Evolutionary conservation across 37 sponge, comb jelly and placozoan species (phyloP).

Genomic region (Chondrilla cf. caribensis): DNA sequence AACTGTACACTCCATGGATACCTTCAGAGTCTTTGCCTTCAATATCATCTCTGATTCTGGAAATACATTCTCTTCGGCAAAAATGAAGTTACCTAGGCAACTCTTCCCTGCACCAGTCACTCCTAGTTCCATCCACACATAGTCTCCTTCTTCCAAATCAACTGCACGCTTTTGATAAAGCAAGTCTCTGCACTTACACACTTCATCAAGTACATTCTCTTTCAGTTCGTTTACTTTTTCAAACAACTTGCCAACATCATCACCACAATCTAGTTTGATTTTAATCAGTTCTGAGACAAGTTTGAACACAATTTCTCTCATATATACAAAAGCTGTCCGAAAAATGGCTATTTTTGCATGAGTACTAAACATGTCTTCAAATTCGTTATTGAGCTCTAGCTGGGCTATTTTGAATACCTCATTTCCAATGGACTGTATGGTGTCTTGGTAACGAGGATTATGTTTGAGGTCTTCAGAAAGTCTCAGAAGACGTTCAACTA

Average conservation of each 20-base stretch:
- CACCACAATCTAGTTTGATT: not conserved
- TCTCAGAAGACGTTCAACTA: not conserved
- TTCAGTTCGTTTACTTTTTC: not conserved
- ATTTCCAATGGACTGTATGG: not conserved
- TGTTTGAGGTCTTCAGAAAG: not conserved
- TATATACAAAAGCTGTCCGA: not conserved
- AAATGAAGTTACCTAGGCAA: constrained; percentile 3
- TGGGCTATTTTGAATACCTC: not conserved
- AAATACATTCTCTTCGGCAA: not conserved
- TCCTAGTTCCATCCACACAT: not conserved
- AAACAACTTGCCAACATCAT: not conserved
- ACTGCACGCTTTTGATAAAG: constrained; percentile 5
- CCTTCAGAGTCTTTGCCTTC: not conserved
- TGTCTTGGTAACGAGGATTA: not conserved
- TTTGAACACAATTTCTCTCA: not conserved
- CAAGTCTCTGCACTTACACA: not conserved
- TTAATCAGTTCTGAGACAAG: no score
- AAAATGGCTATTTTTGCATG: not conserved
- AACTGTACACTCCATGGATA: not conserved
- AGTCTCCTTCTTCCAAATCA: not conserved
- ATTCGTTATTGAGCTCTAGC: not conserved
- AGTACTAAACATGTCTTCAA: not conserved
- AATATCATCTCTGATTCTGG: not conserved
- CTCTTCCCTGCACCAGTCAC: constrained; percentile 18
- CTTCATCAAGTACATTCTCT: not conserved